Evolutionary conservation across 2,888 invertebrate genomes (phyloP), one percentile per base, ranked within the genome.

Genomic region (Trissoscelio sp.): DNA sequence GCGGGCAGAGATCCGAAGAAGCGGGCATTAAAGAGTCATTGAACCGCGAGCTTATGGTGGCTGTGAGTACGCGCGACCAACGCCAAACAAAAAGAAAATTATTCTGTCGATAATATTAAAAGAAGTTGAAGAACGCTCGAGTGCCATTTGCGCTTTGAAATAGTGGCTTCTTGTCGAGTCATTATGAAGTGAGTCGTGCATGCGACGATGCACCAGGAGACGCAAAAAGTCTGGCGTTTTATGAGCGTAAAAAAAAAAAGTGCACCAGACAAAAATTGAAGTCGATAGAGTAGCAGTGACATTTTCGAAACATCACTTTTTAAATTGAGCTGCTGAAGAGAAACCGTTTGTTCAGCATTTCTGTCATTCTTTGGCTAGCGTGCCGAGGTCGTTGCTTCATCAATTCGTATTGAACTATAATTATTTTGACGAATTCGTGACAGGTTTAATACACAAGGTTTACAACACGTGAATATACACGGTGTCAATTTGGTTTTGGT

Each of bases 21-120:
- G 42, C 57, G 67, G 31, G 28, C 67, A 79, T 79, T 75, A 83
- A 55, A 72, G 67, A 79, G 83, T 82, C 83, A 46, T 78, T 79
- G 83, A 83, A 83, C 83, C 67, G 69, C 72, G 64, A 73, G 66
- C 57, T 62, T 42, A 39, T 58, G 66, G 60, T 58, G 64, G 53
- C 46, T 18, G 51, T 57, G 31, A 57, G 57, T 60, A 51, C 66
- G 72, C 42, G 22, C 62, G 69, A 69, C 46, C 58, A 66, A 14
- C 34, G 66, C 20, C 16, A 34, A 57, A 46, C 42, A 77, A 78
- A 64, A 70, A 72, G 69, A 74, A 75, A 69, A 80, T 75, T 57
- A 66, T 75, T 70, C 69, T 12, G 58, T 66, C 70, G 80, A 80
- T 75, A 70, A 66, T 75, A 75, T 74, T 73, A 58, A 75, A 72